Percentiles rank a stretch among this genome's conserved stretches.
phyloP scores from a whole-genome alignment of 2,797 vertebrate genomes.

The Apogon hyalosoma region DNA sequence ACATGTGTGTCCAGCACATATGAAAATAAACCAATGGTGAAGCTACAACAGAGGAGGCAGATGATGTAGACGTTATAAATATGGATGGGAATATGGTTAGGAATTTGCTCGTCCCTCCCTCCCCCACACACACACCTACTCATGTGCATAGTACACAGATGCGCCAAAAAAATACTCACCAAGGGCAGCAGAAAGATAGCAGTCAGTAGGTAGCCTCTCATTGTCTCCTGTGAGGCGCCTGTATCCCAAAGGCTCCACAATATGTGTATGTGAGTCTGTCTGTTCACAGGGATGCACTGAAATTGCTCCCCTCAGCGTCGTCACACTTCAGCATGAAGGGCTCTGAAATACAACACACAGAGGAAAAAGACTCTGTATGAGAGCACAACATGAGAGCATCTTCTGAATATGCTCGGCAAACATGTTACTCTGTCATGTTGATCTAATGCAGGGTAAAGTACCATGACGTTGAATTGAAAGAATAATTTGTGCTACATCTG shows the following conservation, averaged over 20 bases:
- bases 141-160: constrained; percentile 16
- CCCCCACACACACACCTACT: constrained; percentile 3
- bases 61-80: constrained; percentile 5
- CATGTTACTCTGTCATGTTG: background rate
- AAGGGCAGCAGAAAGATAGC: constrained; percentile 75
- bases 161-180: constrained; percentile 65
- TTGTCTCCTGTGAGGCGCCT: constrained; percentile 56
- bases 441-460: background rate
- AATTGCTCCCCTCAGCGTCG: constrained; percentile 49
- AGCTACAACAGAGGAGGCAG: background rate
- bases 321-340: constrained; percentile 57
- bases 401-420: background rate
- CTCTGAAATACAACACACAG: constrained; percentile 67
- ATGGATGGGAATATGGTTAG: background rate
- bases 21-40: constrained; percentile 26
- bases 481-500: too few relatives aligned
- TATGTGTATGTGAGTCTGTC: constrained; percentile 25
- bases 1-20: background rate
- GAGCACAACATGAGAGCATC: constrained; percentile 3
- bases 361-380: constrained; percentile 16
- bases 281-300: constrained; percentile 57
- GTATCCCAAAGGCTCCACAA: constrained; percentile 36
- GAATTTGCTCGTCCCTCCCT: constrained; percentile 5
- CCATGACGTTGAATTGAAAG: too few relatives aligned
- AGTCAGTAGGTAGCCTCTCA: constrained; percentile 77